Evolutionary conservation across 2,888 invertebrate species (phyloP).

Genomic region (Tolmerus cingulatus): DNA sequence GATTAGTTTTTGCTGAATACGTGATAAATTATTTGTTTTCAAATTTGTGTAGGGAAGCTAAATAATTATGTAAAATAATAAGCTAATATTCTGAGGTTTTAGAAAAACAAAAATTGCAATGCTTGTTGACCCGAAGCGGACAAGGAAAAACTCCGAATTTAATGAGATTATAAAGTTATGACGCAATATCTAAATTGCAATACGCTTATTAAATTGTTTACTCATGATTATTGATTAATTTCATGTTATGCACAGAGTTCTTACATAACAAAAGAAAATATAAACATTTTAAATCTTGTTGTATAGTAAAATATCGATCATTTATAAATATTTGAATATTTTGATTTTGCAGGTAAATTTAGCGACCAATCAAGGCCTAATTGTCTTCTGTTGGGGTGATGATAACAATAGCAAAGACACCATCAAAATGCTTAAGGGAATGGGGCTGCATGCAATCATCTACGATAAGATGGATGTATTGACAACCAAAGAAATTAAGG

Average conservation of each 20-base stretch:
- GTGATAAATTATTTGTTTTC: neutral
- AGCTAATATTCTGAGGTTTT: neutral
- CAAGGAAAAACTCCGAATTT: neutral
- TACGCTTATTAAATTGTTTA: neutral
- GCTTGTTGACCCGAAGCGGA: neutral
- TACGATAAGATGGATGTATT: constrained; percentile 86
- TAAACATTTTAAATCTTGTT: neutral
- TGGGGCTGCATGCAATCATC: constrained; percentile 95
- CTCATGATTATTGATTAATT: neutral
- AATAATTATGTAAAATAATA: neutral
- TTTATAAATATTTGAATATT: constrained; percentile 43
- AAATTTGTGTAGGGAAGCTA: neutral
- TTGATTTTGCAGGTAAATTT: constrained; percentile 70
- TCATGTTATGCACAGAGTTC: no score
- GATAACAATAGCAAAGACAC: constrained; percentile 89
- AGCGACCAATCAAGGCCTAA: constrained; percentile 80
- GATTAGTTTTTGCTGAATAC: neutral
- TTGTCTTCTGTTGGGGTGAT: constrained; percentile 97
- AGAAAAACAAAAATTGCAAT: neutral
- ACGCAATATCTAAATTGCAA: neutral
- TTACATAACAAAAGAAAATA: neutral
- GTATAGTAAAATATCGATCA: neutral
- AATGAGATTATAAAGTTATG: neutral
- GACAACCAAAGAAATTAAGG: constrained; percentile 61
- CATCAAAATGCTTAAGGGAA: constrained; percentile 83